These are phyloP conservation scores for Lottia gigantea DNA, from an alignment of 2,888 invertebrate species.

Conservation along the genomic window DNA sequence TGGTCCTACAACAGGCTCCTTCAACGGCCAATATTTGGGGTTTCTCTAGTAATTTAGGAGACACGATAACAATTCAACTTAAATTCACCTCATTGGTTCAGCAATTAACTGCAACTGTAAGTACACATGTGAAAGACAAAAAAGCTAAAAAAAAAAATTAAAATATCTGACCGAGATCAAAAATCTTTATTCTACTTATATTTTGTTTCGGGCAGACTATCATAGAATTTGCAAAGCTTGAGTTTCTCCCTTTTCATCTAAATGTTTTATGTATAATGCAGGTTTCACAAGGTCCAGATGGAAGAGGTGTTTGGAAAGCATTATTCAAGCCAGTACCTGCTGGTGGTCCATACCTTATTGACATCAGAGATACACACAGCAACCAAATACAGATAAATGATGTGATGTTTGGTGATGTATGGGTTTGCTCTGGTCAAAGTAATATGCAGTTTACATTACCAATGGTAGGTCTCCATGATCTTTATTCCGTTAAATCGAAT, in stretches of 20 bases:
- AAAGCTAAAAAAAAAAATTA: no score
- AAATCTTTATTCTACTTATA: no score
- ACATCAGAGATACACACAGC: constrained; percentile 37
- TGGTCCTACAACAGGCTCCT: constrained; percentile 44
- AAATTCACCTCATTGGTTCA: not conserved
- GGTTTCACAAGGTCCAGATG: constrained; percentile 13
- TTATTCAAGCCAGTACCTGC: constrained; percentile 36
- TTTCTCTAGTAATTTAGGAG: constrained; percentile 30
- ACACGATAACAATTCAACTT: constrained; percentile 24
- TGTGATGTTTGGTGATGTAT: constrained; percentile 64
- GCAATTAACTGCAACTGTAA: not conserved
- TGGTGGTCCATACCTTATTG: constrained; percentile 41
- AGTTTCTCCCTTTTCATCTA: no score
- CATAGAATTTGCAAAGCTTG: no score
- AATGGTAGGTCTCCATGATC: constrained; percentile 24
- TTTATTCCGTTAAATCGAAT: not conserved
- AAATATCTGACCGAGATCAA: no score
- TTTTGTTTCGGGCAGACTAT: no score
- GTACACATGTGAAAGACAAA: no score
- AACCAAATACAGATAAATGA: constrained; percentile 40
- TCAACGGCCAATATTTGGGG: constrained; percentile 38
- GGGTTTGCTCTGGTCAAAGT: constrained; percentile 64
- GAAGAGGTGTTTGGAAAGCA: constrained; percentile 37
- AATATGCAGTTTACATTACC: constrained; percentile 52
- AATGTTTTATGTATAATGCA: not conserved